Conservation (phyloP, 2,888 invertebrate species). For the Microctonus hyperodae region DNA sequence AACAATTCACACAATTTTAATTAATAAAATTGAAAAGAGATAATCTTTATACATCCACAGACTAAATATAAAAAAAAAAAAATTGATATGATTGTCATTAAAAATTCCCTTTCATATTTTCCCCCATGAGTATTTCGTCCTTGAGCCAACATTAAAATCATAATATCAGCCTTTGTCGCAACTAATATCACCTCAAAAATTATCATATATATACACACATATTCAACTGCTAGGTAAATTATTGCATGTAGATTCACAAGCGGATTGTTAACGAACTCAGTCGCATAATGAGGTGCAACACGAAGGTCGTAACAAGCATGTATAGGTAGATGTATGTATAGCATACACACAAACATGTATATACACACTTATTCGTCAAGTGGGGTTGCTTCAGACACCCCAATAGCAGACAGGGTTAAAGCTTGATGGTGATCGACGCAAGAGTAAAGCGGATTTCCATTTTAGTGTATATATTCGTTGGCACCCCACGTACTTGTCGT, state of each 20-base stretch:
- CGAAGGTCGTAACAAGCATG: slow-evolving; percentile 45
- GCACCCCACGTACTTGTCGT: background rate
- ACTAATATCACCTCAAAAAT: background rate
- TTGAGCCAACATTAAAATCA: background rate
- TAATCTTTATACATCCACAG: no score
- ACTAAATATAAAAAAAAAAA: no score
- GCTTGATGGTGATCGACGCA: slow-evolving; percentile 49
- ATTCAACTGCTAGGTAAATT: slow-evolving; percentile 2
- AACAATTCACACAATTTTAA: no score
- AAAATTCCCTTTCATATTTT: background rate
- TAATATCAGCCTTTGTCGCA: background rate
- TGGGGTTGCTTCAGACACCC: slow-evolving; percentile 59
- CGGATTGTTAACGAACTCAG: slow-evolving; percentile 53
- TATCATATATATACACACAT: background rate
- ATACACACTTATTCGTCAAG: slow-evolving; percentile 33
- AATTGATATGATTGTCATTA: background rate
- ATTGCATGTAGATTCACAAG: slow-evolving; percentile 13
- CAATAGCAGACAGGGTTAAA: slow-evolving; percentile 43
- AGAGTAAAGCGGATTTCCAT: slow-evolving; percentile 15
- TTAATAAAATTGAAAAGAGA: no score
- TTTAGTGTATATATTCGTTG: slow-evolving; percentile 7
- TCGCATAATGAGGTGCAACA: slow-evolving; percentile 56
- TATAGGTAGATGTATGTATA: slow-evolving; percentile 4
- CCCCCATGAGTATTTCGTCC: background rate
- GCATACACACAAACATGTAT: background rate